Percentiles rank a stretch among this genome's conserved stretches.
Conservation (phyloP, 2,888 invertebrate species). For the Diplolepis rosae region DNA sequence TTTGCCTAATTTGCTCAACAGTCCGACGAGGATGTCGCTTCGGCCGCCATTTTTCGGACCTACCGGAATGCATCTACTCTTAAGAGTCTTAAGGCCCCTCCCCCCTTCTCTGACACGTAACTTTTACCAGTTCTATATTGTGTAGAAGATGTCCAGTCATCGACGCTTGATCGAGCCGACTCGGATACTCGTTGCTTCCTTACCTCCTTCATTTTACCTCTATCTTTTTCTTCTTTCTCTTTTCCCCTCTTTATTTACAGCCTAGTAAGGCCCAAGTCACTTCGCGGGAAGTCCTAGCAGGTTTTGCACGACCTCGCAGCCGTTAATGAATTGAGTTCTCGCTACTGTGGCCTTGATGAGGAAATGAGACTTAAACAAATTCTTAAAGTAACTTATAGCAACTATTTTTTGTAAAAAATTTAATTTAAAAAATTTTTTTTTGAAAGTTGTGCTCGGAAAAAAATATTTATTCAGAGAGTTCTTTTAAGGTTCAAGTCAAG, state of each 20-base stretch:
- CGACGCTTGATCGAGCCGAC: slow-evolving; percentile 70
- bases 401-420: too few relatives aligned
- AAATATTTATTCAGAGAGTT: too few relatives aligned
- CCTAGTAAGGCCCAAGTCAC: slow-evolving; percentile 37
- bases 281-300: slow-evolving; percentile 26
- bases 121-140: neutral
- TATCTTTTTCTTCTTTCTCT: slow-evolving; percentile 42
- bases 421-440: too few relatives aligned
- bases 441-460: too few relatives aligned
- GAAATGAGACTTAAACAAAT: neutral
- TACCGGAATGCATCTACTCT: slow-evolving; percentile 34
- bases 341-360: neutral
- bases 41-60: slow-evolving; percentile 55
- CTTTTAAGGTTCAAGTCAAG: too few relatives aligned
- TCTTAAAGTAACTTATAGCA: too few relatives aligned
- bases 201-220: slow-evolving; percentile 35
- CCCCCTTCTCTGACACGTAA: slow-evolving; percentile 47
- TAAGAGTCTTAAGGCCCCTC: slow-evolving; percentile 47
- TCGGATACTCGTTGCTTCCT: slow-evolving; percentile 52
- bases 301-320: neutral
- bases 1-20: slow-evolving; percentile 65
- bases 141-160: slow-evolving; percentile 66
- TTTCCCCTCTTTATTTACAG: slow-evolving; percentile 37
- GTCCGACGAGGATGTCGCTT: slow-evolving; percentile 53
- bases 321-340: neutral